phyloP scores from a whole-genome alignment of 2,888 invertebrate genomes.

The Exephanes ischioxanthus region DNA sequence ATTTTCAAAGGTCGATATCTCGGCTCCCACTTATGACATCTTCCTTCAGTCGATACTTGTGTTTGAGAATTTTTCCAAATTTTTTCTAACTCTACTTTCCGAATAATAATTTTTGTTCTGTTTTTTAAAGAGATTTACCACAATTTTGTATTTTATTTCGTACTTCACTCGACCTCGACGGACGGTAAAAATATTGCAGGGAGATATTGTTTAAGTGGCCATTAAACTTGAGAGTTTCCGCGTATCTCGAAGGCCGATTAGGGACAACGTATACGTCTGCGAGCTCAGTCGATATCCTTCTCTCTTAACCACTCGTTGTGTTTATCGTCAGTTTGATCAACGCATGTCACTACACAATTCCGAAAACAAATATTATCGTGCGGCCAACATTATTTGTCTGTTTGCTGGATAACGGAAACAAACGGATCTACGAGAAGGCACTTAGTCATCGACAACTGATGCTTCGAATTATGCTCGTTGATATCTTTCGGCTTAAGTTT shows the following conservation, averaged over 20 bases:
- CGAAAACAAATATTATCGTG: constrained; percentile 24
- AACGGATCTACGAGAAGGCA: neutral
- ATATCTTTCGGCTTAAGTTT: neutral
- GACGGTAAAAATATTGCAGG: neutral
- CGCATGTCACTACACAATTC: neutral
- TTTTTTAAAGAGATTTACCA: neutral
- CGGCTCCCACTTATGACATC: neutral
- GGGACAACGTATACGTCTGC: neutral
- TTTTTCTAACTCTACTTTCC: neutral
- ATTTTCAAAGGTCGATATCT: no score
- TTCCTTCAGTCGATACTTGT: neutral
- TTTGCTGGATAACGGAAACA: neutral
- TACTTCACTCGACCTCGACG: neutral
- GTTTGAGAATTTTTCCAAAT: neutral
- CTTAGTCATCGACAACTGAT: neutral
- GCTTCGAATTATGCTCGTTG: neutral
- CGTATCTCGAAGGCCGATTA: neutral
- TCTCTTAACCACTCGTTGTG: neutral
- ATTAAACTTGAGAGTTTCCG: neutral
- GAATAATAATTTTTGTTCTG: neutral
- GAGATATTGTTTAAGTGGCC: neutral
- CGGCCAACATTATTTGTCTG: neutral
- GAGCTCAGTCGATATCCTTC: constrained; percentile 2
- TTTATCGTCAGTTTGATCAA: constrained; percentile 6
- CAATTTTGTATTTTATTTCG: neutral